phyloP scores from a whole-genome alignment of 2,888 invertebrate genomes.

The Nomada fabriciana region DNA sequence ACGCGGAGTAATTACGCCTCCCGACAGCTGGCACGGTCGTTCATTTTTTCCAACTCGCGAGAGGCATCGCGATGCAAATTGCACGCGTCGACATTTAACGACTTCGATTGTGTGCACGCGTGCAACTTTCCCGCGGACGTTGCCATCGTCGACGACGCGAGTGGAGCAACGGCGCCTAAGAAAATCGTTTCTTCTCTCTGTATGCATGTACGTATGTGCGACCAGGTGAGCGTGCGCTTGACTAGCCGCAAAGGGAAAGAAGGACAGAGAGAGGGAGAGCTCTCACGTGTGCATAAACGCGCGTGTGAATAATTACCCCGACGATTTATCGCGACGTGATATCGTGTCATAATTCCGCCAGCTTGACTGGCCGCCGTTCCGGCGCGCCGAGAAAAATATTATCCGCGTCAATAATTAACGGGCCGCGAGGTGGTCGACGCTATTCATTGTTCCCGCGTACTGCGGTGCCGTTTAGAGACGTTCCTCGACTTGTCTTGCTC shows the following conservation, averaged over 20 bases:
- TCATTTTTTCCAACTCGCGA: slow-evolving; percentile 24
- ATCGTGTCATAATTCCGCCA: slow-evolving; percentile 70
- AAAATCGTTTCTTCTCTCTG: slow-evolving; percentile 17
- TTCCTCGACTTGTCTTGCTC: too few relatives aligned
- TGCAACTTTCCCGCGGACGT: slow-evolving; percentile 16
- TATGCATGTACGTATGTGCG: neutral
- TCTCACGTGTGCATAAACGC: slow-evolving; percentile 22
- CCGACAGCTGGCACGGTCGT: slow-evolving; percentile 31
- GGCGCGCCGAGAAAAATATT: slow-evolving; percentile 66
- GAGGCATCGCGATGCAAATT: slow-evolving; percentile 52
- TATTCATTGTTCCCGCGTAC: slow-evolving; percentile 51
- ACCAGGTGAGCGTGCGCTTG: slow-evolving; percentile 34
- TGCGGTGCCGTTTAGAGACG: neutral
- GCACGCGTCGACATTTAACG: slow-evolving; percentile 55
- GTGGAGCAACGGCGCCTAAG: slow-evolving; percentile 47
- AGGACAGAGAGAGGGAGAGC: neutral
- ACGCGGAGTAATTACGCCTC: slow-evolving; percentile 40
- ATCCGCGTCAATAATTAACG: slow-evolving; percentile 70
- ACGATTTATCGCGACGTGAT: slow-evolving; percentile 73
- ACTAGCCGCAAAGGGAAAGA: neutral
- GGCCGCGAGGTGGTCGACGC: slow-evolving; percentile 37
- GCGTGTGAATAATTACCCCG: slow-evolving; percentile 66
- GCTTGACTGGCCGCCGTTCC: slow-evolving; percentile 51
- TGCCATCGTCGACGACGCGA: slow-evolving; percentile 28
- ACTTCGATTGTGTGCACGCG: slow-evolving; percentile 26